A percentile compares a stretch with the other conserved stretches of the same genome.
Conservation (phyloP, 2,797 vertebrate genomes). For the Natrix natrix region DNA sequence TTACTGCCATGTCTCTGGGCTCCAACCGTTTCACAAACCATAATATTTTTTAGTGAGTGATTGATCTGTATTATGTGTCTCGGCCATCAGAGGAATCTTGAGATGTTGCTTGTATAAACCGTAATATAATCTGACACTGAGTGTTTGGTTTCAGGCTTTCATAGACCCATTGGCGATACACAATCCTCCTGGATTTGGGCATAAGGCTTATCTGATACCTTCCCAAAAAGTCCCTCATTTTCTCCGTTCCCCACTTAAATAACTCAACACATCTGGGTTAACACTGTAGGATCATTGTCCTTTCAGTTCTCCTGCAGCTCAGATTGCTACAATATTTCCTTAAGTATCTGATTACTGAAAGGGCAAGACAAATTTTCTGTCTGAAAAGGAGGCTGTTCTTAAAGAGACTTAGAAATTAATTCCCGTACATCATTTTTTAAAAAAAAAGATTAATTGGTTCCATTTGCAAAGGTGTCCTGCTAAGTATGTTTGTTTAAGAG, state of each 20-base stretch:
- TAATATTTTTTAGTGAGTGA: conserved; percentile 82
- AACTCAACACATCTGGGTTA: conserved; percentile 96
- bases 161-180: conserved; percentile 93
- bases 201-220: conserved; percentile 95
- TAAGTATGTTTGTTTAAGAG: conserved; percentile 50
- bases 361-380: conserved; percentile 73
- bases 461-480: conserved; percentile 60
- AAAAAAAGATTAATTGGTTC: conserved; percentile 67
- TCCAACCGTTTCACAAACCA: conserved; percentile 78
- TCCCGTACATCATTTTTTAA: conserved; percentile 72
- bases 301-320: conserved; percentile 85
- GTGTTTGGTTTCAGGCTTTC: conserved; percentile 89
- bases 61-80: conserved; percentile 89
- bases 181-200: conserved; percentile 94
- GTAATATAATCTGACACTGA: conserved; percentile 86
- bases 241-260: conserved; percentile 82
- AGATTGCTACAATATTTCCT: conserved; percentile 91
- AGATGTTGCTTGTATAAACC: conserved; percentile 94
- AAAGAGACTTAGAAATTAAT: conserved; percentile 76
- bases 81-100: conserved; percentile 92
- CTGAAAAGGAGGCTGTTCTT: conserved; percentile 64
- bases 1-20: conserved; percentile 73
- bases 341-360: conserved; percentile 86
- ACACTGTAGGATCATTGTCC: conserved; percentile 97
- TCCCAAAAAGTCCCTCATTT: conserved; percentile 83